Evolutionary conservation across 2,888 invertebrate genomes (phyloP).

Genomic region (Macaria liturata): DNA sequence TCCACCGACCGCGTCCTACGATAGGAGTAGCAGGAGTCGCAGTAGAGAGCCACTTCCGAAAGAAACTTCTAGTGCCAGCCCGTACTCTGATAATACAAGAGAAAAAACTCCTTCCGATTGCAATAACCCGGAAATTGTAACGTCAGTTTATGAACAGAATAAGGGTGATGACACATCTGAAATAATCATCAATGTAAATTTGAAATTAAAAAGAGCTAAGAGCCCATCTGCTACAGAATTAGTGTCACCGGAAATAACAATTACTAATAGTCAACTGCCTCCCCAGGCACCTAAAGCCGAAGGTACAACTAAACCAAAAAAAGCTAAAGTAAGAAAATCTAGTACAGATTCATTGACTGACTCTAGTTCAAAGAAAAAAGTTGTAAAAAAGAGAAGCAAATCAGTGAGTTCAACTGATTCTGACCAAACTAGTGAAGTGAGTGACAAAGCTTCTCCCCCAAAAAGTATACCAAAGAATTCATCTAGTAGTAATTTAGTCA

Average conservation of each 20-base stretch:
- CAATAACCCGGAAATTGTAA: conserved; percentile 51
- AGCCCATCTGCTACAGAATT: conserved; percentile 59
- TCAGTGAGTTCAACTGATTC: conserved; percentile 75
- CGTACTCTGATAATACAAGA: conserved; percentile 46
- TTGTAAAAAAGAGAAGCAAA: conserved; percentile 70
- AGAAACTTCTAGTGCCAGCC: conserved; percentile 48
- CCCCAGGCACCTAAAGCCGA: conserved; percentile 79
- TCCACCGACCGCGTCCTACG: conserved; percentile 53
- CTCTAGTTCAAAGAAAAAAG: conserved; percentile 64
- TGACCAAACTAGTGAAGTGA: conserved; percentile 60
- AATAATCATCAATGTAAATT: conserved; percentile 73
- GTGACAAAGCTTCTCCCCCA: conserved; percentile 49
- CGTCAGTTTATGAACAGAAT: conserved; percentile 60
- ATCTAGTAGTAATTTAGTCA: conserved; percentile 55
- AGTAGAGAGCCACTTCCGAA: conserved; percentile 63
- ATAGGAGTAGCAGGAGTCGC: conserved; percentile 66
- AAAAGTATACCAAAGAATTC: conserved; percentile 52
- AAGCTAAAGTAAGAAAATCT: conserved; percentile 66
- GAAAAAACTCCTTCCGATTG: conserved; percentile 44
- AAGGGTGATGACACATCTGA: conserved; percentile 70
- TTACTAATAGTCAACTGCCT: conserved; percentile 73
- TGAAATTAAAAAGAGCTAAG: conserved; percentile 71
- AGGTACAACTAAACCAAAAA: conserved; percentile 58
- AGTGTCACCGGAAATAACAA: conserved; percentile 69
- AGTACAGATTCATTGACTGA: conserved; percentile 70